A percentile compares a stretch with the other conserved stretches of the same genome.
These are phyloP conservation scores for Siniperca scherzeri DNA, from an alignment of 2,797 vertebrate genomes.

Conservation along the genomic window DNA sequence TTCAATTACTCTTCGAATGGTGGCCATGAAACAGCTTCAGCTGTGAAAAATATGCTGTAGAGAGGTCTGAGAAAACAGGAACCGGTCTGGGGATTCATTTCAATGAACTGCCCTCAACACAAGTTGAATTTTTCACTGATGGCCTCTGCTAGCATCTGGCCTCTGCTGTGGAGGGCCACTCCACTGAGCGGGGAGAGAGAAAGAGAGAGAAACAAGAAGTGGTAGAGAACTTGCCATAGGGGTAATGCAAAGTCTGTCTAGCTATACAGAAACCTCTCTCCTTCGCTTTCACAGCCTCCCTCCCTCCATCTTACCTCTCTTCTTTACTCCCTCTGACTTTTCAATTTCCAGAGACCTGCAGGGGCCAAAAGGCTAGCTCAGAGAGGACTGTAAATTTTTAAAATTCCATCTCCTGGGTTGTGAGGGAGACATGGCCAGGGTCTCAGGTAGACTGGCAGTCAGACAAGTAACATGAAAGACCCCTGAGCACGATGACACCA, in stretches of 20 bases:
- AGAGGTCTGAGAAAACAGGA: slow-evolving; percentile 60
- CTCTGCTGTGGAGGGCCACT: slow-evolving; percentile 45
- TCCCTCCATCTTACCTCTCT: slow-evolving; percentile 49
- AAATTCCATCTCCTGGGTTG: slow-evolving; percentile 82
- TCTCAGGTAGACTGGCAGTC: slow-evolving; percentile 68
- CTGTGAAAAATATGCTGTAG: slow-evolving; percentile 69
- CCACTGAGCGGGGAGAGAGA: slow-evolving; percentile 13
- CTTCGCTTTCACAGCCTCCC: slow-evolving; percentile 48
- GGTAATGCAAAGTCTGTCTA: slow-evolving; percentile 57
- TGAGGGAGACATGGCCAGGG: slow-evolving; percentile 62
- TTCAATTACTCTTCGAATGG: slow-evolving; percentile 79
- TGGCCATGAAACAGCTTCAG: slow-evolving; percentile 64
- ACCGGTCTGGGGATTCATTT: slow-evolving; percentile 59
- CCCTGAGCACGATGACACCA: slow-evolving; percentile 57
- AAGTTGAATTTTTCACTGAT: slow-evolving; percentile 59
- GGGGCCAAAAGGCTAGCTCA: slow-evolving; percentile 72
- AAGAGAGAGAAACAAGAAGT: slow-evolving; percentile 29
- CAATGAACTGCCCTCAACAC: slow-evolving; percentile 61
- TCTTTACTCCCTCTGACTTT: slow-evolving; percentile 75
- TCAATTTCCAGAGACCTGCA: slow-evolving; percentile 80
- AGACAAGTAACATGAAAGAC: slow-evolving; percentile 69
- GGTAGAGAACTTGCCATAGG: slow-evolving; percentile 49
- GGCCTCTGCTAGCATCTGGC: slow-evolving; percentile 56
- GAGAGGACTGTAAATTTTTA: slow-evolving; percentile 80
- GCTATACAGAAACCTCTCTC: slow-evolving; percentile 58